A percentile compares a stretch with the other conserved stretches of the same genome.
Conservation (phyloP, 2,797 vertebrate genomes). For the Sebastes trivittatus region DNA sequence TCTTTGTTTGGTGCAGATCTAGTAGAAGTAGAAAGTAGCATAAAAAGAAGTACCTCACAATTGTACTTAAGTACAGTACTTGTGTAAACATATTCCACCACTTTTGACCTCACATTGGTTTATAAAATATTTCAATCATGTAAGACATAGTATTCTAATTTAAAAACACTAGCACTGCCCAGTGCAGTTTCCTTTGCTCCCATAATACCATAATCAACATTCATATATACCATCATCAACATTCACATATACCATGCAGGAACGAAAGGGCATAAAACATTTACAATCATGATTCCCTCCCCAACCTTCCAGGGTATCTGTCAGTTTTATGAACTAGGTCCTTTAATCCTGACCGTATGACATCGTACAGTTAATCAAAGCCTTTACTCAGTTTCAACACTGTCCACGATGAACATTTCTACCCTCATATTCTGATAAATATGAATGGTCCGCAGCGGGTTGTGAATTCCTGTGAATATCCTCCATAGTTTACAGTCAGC, state of each 20-base stretch:
- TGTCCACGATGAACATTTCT: conserved; percentile 26
- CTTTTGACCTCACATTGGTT: not conserved
- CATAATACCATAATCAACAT: not conserved
- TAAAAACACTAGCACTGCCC: not conserved
- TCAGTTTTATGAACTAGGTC: conserved; percentile 38
- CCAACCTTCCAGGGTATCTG: not conserved
- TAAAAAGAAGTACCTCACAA: no score
- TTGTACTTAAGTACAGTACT: no score
- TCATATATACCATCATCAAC: not conserved
- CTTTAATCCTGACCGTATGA: conserved; percentile 29
- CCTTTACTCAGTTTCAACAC: conserved; percentile 28
- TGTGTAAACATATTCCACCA: no score
- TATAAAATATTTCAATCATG: conserved; percentile 15
- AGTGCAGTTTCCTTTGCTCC: not conserved
- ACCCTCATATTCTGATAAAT: conserved; percentile 38
- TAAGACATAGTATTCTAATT: not conserved
- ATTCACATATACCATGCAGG: not conserved
- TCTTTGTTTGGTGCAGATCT: no score
- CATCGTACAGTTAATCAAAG: conserved; percentile 42
- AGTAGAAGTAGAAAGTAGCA: no score
- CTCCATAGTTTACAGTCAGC: conserved; percentile 5
- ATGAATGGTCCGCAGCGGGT: conserved; percentile 10
- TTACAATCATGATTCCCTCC: not conserved
- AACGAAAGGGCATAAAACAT: conserved; percentile 27
- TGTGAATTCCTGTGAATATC: conserved; percentile 62